Conservation (phyloP, 1,140 invertebrate genomes). For the Steinernema khuongi region DNA sequence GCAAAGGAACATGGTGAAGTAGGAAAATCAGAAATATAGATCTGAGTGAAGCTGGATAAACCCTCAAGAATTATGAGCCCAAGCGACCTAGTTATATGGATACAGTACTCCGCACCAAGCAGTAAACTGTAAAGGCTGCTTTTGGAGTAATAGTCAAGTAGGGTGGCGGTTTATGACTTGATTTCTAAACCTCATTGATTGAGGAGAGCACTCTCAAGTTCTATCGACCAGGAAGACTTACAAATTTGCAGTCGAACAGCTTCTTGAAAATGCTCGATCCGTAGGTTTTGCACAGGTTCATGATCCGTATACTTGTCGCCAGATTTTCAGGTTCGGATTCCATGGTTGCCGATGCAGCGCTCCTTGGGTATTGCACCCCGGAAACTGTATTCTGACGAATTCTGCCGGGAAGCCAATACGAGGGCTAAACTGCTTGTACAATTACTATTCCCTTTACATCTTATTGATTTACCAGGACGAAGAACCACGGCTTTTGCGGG, state of each 20-base stretch:
- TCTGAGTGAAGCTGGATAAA: too few relatives aligned
- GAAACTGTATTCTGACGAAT: conserved; percentile 53
- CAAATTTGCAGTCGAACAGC: conserved; percentile 60
- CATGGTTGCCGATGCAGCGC: conserved; percentile 60
- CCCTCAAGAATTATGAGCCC: too few relatives aligned
- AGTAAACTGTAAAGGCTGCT: too few relatives aligned
- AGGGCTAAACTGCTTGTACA: conserved; percentile 11
- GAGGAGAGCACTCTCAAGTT: conserved; percentile 24
- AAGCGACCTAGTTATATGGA: too few relatives aligned
- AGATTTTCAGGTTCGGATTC: conserved; percentile 34
- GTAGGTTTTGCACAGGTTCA: conserved; percentile 33
- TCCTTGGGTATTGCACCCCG: conserved; percentile 36
- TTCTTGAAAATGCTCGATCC: conserved; percentile 45
- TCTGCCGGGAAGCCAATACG: conserved; percentile 18
- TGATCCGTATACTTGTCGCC: conserved; percentile 33
- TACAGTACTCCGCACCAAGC: too few relatives aligned
- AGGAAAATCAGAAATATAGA: too few relatives aligned
- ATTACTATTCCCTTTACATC: background rate
- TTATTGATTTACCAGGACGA: conserved; percentile 24
- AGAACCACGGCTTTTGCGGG: conserved; percentile 37
- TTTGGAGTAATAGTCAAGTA: too few relatives aligned
- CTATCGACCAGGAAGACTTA: conserved; percentile 30
- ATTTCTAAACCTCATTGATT: too few relatives aligned
- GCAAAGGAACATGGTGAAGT: too few relatives aligned
- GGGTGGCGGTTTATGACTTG: too few relatives aligned